Conservation (phyloP, 2,888 invertebrate species). For the Oscheius onirici region DNA sequence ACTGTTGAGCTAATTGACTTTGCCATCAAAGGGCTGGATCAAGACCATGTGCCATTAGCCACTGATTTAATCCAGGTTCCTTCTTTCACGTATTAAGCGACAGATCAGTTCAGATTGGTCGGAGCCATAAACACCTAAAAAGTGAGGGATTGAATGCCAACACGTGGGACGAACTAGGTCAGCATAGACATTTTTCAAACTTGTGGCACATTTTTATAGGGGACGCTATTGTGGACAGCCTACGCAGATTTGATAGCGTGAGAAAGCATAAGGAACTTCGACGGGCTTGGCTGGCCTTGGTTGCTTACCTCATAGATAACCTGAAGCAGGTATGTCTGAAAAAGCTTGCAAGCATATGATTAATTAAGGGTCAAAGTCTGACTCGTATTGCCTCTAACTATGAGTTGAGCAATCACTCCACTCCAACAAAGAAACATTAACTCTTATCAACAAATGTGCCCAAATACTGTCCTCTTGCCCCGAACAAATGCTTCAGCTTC, state of each 20-base stretch:
- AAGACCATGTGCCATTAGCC: slow-evolving; percentile 52
- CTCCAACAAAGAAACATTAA: slow-evolving; percentile 12
- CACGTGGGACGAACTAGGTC: slow-evolving; percentile 66
- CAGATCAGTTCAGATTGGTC: slow-evolving; percentile 48
- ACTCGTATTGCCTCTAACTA: slow-evolving; percentile 51
- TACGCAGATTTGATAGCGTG: slow-evolving; percentile 59
- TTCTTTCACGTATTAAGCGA: too few relatives aligned
- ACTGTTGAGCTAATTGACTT: slow-evolving; percentile 63
- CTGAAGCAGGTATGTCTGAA: slow-evolving; percentile 56
- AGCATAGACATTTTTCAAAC: background rate
- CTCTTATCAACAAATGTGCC: background rate
- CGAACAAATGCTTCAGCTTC: background rate
- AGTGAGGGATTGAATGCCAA: slow-evolving; percentile 57
- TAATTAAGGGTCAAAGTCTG: slow-evolving; percentile 55
- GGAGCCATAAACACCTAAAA: slow-evolving; percentile 55
- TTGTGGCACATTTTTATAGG: slow-evolving; percentile 35
- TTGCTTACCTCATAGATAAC: slow-evolving; percentile 67
- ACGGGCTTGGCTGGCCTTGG: slow-evolving; percentile 65
- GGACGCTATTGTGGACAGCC: slow-evolving; percentile 63
- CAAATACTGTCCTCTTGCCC: background rate
- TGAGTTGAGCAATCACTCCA: slow-evolving; percentile 38
- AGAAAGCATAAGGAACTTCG: slow-evolving; percentile 67
- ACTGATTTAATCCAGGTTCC: slow-evolving; percentile 13
- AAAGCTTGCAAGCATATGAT: background rate
- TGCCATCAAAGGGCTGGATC: slow-evolving; percentile 56